Base-by-base conservation (phyloP, 2,888 invertebrate genomes). In the Ophonus ardosiacus region DNA sequence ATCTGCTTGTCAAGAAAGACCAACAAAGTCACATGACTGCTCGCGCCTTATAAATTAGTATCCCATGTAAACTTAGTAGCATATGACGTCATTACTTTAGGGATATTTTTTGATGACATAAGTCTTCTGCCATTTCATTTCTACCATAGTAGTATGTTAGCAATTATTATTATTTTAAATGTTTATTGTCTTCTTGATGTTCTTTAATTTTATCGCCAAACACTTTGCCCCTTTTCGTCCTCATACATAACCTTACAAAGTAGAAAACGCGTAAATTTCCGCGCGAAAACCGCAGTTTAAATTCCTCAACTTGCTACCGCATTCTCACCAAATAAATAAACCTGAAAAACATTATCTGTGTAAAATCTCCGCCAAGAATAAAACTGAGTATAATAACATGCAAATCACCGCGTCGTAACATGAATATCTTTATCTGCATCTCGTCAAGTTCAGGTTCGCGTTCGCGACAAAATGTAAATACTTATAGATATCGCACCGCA, bases 321-420 rank as follows among this genome's bases (percentile, higher is more conserved):
- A 43, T 71, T 71, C 71, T 71, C 71, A 71, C 43, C 43, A 74
- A 74, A 74, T 43, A 74, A 74, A 74, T 74, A 74, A 74, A 74
- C 17, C 71, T 40, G 71, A 43, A 74, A 74, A 74, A 74, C 71
- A 18, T 74, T 74, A 74, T 74, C 71, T 43, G 43, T 8, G 40
- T 18, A 18, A 74, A 74, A 74, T 74, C 71, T 74, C 71, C 10
- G 71, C 40, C 40, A 71, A 43, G 71, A 51, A 74, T 74, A 74
- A 74, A 74, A 74, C 71, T 74, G 18, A 17, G 71, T 40, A 74
- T 74, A 74, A 74, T 74, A 74, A 74, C 71, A 74, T 74, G 71
- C 71, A 74, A 74, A 74, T 74, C 71, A 43, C 71, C 17, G 71
- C 71, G 13, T 74, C 71, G 15, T 74, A 18, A 74, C 71, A 74